Conservation (phyloP, 2,888 invertebrate genomes). For the Chymomyza caudatula region DNA sequence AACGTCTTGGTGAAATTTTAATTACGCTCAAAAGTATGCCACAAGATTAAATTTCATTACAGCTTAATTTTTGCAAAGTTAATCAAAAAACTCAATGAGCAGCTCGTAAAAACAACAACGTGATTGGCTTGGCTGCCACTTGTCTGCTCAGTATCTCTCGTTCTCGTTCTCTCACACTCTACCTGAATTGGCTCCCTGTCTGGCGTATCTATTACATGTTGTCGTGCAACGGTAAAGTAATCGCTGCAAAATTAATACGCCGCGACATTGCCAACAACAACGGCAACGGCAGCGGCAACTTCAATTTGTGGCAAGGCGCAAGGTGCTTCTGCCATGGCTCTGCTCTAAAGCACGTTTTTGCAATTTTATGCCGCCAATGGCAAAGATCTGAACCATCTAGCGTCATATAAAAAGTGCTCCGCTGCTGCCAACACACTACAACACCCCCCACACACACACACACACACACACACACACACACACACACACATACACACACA, state of each 20-base stretch:
- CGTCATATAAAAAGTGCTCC: constrained; percentile 57
- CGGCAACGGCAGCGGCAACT: constrained; percentile 13
- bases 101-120: constrained; percentile 56
- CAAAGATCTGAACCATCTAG: constrained; percentile 38
- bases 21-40: constrained; percentile 60
- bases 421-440: neutral
- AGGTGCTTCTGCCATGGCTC: constrained; percentile 17
- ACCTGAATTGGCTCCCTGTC: neutral
- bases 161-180: neutral
- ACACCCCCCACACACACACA: no score
- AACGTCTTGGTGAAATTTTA: constrained; percentile 36
- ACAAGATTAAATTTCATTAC: constrained; percentile 72
- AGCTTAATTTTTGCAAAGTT: constrained; percentile 63
- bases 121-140: neutral
- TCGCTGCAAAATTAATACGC: constrained; percentile 66
- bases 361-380: constrained; percentile 57
- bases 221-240: constrained; percentile 57
- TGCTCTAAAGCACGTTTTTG: constrained; percentile 63
- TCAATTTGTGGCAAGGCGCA: constrained; percentile 18
- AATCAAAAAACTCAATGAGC: constrained; percentile 68
- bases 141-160: no score
- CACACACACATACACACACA: neutral
- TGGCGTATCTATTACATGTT: constrained; percentile 57
- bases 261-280: constrained; percentile 22
- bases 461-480: neutral